Conservation (phyloP, 2,888 invertebrate species). For the Caenorhabditis uteleia region DNA sequence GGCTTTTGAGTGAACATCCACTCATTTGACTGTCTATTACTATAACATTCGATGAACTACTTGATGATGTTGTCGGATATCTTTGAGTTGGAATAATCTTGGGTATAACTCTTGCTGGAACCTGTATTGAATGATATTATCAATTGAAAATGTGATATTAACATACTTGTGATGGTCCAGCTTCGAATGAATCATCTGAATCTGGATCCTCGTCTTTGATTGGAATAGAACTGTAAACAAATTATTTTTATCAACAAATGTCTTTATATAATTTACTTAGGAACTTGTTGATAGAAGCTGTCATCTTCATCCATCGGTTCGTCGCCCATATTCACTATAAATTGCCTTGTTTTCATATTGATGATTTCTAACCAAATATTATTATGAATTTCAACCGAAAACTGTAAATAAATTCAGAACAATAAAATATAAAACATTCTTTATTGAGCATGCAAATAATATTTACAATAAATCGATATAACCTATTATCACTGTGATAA, state of each 20-base stretch:
- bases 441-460: slow-evolving; percentile 1
- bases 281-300: slow-evolving; percentile 22
- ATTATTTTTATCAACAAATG: too few relatives aligned
- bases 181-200: slow-evolving; percentile 35
- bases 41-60: neutral
- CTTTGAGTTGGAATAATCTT: too few relatives aligned
- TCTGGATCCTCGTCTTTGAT: slow-evolving; percentile 9
- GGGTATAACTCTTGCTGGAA: neutral
- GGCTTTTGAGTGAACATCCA: too few relatives aligned
- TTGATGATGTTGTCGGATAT: neutral
- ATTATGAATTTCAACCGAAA: too few relatives aligned
- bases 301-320: slow-evolving; percentile 39
- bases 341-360: neutral
- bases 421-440: neutral
- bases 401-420: slow-evolving; percentile 2
- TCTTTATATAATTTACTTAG: slow-evolving; percentile 3
- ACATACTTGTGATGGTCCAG: slow-evolving; percentile 1
- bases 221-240: neutral
- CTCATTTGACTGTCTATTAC: neutral
- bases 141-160: too few relatives aligned
- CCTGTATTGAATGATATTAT: neutral
- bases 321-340: too few relatives aligned
- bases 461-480: neutral
- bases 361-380: too few relatives aligned
- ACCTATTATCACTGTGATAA: too few relatives aligned